Base-by-base conservation (phyloP, 2,888 invertebrate species). In the Neoascia interrupta region DNA sequence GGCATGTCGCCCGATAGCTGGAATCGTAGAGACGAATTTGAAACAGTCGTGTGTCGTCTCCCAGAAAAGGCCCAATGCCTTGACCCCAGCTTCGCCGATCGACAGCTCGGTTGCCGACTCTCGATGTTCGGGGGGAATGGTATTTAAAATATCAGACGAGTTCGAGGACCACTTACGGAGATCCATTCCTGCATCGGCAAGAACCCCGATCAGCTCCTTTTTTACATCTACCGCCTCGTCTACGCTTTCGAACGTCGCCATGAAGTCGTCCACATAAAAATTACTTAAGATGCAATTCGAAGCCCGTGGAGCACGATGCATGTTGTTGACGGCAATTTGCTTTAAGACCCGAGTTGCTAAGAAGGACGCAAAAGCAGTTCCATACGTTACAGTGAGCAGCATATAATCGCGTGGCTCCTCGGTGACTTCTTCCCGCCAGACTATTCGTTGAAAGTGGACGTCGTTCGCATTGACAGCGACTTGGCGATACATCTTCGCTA, bases 141-240 rank as follows among this genome's bases (percentile, higher is more conserved):
- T 56, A 10, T 31, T 28, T 16, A 68, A 8, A 23, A 68, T 16
- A 3, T 47, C 68, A n/a, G 8, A 1, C n/a, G 56, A 68, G 47
- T 68, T 68, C 13, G 68, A 61, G 2, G 70, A 60, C 70, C 70
- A 70, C 26, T 70, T 70, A 1, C 45, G 70, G 5, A 70, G 53
- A 45, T 70, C 53, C 60, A 61, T 54, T 16, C 69, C 58, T 1
- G 49, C 5, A 1, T 36, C 15, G 4, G 13, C 26, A 1, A 58
- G 28, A 3, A 58, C 11, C 23, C 28, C 5, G 5, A 5, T 5
- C 1, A 69, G 5, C 8, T 60, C 60, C 10, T 11, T 15, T 43
- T 43, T 53, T 8, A 69, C 3, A 4, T 15, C 2, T 13, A 37
- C 5, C 16, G 70, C 61, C 8, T 61, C 39, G 15, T 61, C 39